These are phyloP conservation scores for Caenorhabditis sp. DNA, from an alignment of 2,888 invertebrate species.

Conservation along the genomic window DNA sequence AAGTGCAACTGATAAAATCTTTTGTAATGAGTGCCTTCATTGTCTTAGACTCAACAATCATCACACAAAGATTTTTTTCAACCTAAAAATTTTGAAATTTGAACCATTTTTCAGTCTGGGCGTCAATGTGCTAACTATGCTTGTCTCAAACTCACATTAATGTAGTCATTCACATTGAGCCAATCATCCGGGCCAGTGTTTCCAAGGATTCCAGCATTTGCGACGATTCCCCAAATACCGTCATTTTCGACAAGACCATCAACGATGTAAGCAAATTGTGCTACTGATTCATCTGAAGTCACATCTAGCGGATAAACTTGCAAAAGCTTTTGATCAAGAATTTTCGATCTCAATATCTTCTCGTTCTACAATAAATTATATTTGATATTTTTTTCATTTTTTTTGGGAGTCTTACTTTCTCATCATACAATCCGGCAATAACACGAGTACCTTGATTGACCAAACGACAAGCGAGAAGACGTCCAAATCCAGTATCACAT, in stretches of 20 bases:
- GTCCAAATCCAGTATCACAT: constrained; percentile 51
- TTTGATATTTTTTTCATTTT: background rate
- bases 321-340: constrained; percentile 8
- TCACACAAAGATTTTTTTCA: too few species aligned
- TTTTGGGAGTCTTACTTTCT: constrained; percentile 20
- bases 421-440: constrained; percentile 44
- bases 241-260: constrained; percentile 30
- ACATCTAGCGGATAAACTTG: constrained; percentile 58
- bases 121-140: too few species aligned
- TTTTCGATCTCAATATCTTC: constrained; percentile 37
- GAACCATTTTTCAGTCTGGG: too few species aligned
- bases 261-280: constrained; percentile 48
- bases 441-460: constrained; percentile 41
- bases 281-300: constrained; percentile 53
- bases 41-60: too few species aligned
- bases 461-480: constrained; percentile 38
- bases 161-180: constrained; percentile 69
- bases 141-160: too few species aligned
- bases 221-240: constrained; percentile 62
- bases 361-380: constrained; percentile 46
- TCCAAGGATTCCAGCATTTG: constrained; percentile 66
- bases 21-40: too few species aligned
- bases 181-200: constrained; percentile 70
- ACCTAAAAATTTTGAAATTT: background rate
- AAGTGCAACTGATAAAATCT: too few species aligned